A percentile compares a stretch with the other conserved stretches of the same genome.
Conservation (phyloP, 2,888 invertebrate genomes). For the Stenodema calcarata region DNA sequence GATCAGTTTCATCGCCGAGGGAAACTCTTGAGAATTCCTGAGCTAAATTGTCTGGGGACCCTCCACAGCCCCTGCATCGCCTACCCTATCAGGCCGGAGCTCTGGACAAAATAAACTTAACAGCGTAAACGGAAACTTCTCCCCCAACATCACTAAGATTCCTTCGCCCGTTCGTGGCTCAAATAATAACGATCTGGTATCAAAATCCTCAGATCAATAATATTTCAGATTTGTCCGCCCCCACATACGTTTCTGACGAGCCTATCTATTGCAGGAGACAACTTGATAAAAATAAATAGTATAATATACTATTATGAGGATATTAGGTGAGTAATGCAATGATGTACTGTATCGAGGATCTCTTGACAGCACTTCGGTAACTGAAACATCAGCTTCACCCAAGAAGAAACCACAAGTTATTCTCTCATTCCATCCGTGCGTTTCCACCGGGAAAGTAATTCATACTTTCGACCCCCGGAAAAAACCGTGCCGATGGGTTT, state of each 20-base stretch:
- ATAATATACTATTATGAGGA: too few relatives aligned
- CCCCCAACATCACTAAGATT: slow-evolving; percentile 21
- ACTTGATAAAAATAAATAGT: too few relatives aligned
- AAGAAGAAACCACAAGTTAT: too few relatives aligned
- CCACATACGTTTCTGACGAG: background rate
- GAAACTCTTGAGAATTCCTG: slow-evolving; percentile 38
- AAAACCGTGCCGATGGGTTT: too few relatives aligned
- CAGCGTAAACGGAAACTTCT: slow-evolving; percentile 41
- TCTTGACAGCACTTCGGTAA: too few relatives aligned
- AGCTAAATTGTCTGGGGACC: slow-evolving; percentile 43
- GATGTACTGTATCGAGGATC: too few relatives aligned
- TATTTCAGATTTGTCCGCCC: background rate
- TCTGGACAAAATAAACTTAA: slow-evolving; percentile 31
- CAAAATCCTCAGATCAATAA: slow-evolving; percentile 8
- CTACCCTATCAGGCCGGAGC: background rate
- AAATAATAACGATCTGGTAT: slow-evolving; percentile 27
- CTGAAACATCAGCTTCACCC: too few relatives aligned
- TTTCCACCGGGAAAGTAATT: too few relatives aligned
- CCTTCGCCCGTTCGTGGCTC: slow-evolving; percentile 21
- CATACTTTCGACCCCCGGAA: too few relatives aligned
- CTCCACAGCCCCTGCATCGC: background rate
- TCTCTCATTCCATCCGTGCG: too few relatives aligned
- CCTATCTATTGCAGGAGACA: background rate
- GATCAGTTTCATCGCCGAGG: slow-evolving; percentile 42
- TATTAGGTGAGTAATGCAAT: too few relatives aligned